Evolutionary conservation across 2,888 invertebrate species (phyloP).

Genomic region (Gryllus longicercus): DNA sequence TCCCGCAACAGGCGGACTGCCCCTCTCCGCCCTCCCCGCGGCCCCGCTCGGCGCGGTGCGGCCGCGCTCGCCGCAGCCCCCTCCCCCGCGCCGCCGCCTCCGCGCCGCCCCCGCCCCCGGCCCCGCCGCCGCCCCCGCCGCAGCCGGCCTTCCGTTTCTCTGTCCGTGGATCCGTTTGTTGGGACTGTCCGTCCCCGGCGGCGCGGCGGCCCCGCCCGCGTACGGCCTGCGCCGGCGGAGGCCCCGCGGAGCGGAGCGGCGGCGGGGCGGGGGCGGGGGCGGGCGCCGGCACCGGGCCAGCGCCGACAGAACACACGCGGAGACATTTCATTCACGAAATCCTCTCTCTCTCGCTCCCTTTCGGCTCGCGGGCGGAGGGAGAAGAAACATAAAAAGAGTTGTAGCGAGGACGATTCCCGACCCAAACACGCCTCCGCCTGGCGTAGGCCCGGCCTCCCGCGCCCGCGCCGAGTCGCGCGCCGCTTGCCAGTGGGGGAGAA

Average conservation of each 20-base stretch:
- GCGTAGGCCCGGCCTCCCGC: not conserved
- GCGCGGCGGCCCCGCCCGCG: not conserved
- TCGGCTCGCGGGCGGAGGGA: not conserved
- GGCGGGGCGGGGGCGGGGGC: not conserved
- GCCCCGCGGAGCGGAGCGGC: not conserved
- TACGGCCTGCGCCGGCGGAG: not conserved
- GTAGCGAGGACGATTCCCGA: not conserved
- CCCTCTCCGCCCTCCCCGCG: not conserved
- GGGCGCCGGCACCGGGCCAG: too few relatives aligned
- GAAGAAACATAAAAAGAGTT: conserved; percentile 17
- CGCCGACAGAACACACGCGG: not conserved
- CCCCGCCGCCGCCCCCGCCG: not conserved
- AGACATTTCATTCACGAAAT: not conserved
- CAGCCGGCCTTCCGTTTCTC: not conserved
- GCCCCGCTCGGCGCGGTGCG: too few relatives aligned
- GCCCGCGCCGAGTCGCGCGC: not conserved
- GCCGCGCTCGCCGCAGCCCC: not conserved
- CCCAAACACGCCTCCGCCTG: not conserved
- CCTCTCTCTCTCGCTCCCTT: not conserved
- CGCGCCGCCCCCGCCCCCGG: not conserved
- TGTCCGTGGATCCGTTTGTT: conserved; percentile 4
- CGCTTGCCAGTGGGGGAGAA: not conserved
- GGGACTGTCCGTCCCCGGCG: not conserved
- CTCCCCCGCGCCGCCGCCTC: not conserved
- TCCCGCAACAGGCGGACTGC: not conserved